A percentile compares a stretch with the other conserved stretches of the same genome.
Evolutionary conservation across 2,797 vertebrate species (phyloP).

Genomic region (Pipistrellus nathusii): DNA sequence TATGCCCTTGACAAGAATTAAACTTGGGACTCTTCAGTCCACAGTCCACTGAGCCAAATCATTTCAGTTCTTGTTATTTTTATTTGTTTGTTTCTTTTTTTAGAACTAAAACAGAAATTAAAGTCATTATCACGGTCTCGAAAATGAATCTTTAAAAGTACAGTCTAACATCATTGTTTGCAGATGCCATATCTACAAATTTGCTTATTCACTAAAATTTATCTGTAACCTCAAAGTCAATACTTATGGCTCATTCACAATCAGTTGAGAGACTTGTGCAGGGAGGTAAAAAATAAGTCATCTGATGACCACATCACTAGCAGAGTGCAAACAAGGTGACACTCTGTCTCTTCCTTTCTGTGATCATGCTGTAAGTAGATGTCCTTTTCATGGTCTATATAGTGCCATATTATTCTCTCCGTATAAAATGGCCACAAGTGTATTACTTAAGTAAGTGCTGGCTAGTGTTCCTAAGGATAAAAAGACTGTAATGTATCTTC

Average conservation of each 20-base stretch:
- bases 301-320: background rate
- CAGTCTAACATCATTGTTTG: background rate
- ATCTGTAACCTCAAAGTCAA: background rate
- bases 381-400: background rate
- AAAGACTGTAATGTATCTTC: background rate
- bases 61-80: background rate
- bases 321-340: background rate
- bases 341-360: background rate
- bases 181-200: background rate
- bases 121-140: background rate
- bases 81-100: background rate
- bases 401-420: background rate
- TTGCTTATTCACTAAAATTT: conserved; percentile 9
- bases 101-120: background rate
- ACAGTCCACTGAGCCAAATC: too few species aligned
- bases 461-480: background rate
- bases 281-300: background rate
- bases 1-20: too few species aligned
- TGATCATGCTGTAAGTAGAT: background rate
- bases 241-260: background rate
- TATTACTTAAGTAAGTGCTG: too few species aligned
- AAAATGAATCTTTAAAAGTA: conserved; percentile 16
- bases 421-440: background rate
- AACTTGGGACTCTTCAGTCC: too few species aligned
- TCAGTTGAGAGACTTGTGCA: background rate